Percentiles rank a stretch among this genome's conserved stretches.
Evolutionary conservation across 2,888 invertebrate genomes (phyloP).

Genomic region (Eumerus sabulonum): DNA sequence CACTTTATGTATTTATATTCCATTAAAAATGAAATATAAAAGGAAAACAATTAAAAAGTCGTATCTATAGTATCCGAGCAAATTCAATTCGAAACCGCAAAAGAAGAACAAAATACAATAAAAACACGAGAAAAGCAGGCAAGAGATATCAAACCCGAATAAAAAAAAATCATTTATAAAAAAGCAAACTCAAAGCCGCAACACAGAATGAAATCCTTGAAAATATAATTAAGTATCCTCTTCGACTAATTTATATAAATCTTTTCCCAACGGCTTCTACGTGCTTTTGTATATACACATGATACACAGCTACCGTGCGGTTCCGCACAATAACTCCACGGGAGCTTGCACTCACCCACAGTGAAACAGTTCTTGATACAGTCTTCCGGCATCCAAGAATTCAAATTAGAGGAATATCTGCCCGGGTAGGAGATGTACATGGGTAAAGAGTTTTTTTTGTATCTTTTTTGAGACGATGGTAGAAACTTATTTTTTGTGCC

Average conservation of each 20-base stretch:
- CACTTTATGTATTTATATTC: neutral
- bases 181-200: conserved; percentile 10
- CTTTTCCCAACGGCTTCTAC: conserved; percentile 10
- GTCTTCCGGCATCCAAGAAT: conserved; percentile 32
- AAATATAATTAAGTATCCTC: conserved; percentile 65
- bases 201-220: conserved; percentile 43
- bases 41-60: too few species aligned
- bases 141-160: neutral
- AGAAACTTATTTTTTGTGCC: neutral
- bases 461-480: too few species aligned
- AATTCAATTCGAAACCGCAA: too few species aligned
- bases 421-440: too few species aligned
- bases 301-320: too few species aligned
- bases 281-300: too few species aligned
- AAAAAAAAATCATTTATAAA: neutral
- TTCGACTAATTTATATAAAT: conserved; percentile 58
- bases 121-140: too few species aligned
- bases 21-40: too few species aligned
- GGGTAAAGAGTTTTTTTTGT: too few species aligned
- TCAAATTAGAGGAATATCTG: conserved; percentile 2
- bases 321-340: conserved; percentile 22
- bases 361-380: conserved; percentile 41
- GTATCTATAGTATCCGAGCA: neutral
- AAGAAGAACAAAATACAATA: too few species aligned
- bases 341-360: neutral